Conservation (phyloP, 1,140 invertebrate species). For the Zaprionus ornatus region DNA sequence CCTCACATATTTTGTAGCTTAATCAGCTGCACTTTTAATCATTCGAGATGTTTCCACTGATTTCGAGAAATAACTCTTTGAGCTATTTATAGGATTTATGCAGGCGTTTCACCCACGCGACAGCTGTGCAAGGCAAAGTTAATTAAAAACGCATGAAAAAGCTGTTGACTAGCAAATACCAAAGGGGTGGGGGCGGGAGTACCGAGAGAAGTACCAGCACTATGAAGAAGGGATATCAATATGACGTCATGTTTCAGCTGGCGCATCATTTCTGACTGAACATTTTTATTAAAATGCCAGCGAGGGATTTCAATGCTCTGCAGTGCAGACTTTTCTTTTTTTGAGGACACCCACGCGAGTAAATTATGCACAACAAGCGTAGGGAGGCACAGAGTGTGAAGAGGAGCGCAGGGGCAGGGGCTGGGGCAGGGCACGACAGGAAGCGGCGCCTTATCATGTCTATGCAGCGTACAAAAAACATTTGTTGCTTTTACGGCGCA, state of each 20-base stretch:
- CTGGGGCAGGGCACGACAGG: not conserved
- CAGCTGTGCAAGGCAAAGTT: not conserved
- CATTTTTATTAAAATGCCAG: slow-evolving; percentile 68
- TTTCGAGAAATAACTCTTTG: not conserved
- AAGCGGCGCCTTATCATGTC: slow-evolving; percentile 15
- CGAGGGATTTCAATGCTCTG: slow-evolving; percentile 41
- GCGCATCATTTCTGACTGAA: slow-evolving; percentile 45
- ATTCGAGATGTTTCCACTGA: not conserved
- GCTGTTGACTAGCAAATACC: not conserved
- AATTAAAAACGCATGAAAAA: slow-evolving; percentile 6
- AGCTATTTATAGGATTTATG: slow-evolving; percentile 20
- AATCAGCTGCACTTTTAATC: slow-evolving; percentile 3
- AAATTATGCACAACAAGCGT: slow-evolving; percentile 6
- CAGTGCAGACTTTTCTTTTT: not conserved
- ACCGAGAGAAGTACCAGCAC: not conserved
- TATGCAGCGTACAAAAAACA: slow-evolving; percentile 32
- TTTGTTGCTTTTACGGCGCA: slow-evolving; percentile 34
- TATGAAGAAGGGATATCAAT: slow-evolving; percentile 38
- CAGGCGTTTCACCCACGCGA: not conserved
- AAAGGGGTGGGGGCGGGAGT: not conserved
- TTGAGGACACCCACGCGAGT: slow-evolving; percentile 14
- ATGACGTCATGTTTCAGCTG: slow-evolving; percentile 49
- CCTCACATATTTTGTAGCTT: not conserved
- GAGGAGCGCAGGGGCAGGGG: not conserved
- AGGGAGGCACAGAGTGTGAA: too few relatives aligned